Conservation (phyloP, 30 jellyfish, hydroid and myxozoan species). For the Morbakka virulenta region DNA sequence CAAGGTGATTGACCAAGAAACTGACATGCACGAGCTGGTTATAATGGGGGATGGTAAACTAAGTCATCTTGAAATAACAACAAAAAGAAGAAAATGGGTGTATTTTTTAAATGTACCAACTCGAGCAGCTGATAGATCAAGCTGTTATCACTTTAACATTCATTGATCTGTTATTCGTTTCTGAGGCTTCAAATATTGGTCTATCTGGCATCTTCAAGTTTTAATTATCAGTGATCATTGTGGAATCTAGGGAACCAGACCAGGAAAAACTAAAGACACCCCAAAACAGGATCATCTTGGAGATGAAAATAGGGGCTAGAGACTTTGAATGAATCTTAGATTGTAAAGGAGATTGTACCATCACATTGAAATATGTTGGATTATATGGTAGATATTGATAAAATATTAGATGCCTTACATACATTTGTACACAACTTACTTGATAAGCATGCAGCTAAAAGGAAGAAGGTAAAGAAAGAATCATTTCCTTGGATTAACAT, state of each 20-base stretch:
- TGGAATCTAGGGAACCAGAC: not conserved
- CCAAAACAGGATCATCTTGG: not conserved
- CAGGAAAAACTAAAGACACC: not conserved
- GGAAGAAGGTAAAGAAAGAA: not conserved
- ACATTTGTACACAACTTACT: not conserved
- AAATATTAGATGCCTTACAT: too few relatives aligned
- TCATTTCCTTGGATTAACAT: not conserved
- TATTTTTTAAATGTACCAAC: not conserved
- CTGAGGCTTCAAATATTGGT: not conserved
- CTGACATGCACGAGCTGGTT: not conserved
- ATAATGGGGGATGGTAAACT: not conserved
- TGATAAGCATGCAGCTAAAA: not conserved
- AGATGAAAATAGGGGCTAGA: not conserved
- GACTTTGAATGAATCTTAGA: not conserved
- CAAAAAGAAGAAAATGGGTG: too few relatives aligned
- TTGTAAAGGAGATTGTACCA: not conserved
- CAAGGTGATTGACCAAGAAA: not conserved
- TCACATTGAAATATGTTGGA: not conserved
- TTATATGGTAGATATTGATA: not conserved
- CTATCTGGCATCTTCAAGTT: not conserved
- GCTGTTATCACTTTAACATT: not conserved
- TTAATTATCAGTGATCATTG: too few relatives aligned
- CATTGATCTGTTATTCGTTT: not conserved
- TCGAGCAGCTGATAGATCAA: not conserved
- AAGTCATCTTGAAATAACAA: not conserved